Base-by-base conservation (phyloP, 2,888 invertebrate species). In the Prostheceraeus crozeri region DNA sequence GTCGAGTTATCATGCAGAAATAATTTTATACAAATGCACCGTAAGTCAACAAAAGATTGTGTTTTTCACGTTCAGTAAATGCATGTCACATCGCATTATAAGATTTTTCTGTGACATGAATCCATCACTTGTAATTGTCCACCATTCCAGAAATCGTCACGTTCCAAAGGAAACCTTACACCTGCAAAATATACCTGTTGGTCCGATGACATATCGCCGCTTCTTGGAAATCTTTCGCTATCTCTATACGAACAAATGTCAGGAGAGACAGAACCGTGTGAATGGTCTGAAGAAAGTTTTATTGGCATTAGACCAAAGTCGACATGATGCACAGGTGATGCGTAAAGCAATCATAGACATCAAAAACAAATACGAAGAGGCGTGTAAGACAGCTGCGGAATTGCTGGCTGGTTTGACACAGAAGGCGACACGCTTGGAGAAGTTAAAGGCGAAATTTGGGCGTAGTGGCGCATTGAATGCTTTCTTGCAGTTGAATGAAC, bases 171-270 rank as follows among this genome's bases (percentile, higher is more conserved):
- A n/a, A n/a, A n/a, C n/a, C n/a, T n/a, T n/a, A n/a, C n/a, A n/a
- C n/a, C n/a, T n/a, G n/a, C n/a, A n/a, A n/a, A 72, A 74, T 58
- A 67, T 74, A 21, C 74, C 69, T 65, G 67, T 75, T 23, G 74
- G 74, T 3, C 75, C 74, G 1, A 71, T 71, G 2, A 72, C 73
- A 1, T 75, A 67, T 68, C 62, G 67, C 16, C 62, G 74, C 14
- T 74, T 75, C 65, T 71, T 75, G 71, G 68, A 73, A 31, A 67
- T 69, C 45, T 75, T 75, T 65, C 66, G 65, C 57, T 68, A 68
- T 59, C 65, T 74, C 25, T 75, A 74, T 66, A 67, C 63, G 2
- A 62, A 65, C 16, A 74, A 75, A 62, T 67, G 73, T 4, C 65
- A 67, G 59, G 68, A 72, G 35, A 68, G 75, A 51, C 72, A 72